Evolutionary conservation across 2,888 invertebrate genomes (phyloP), one percentile per base, ranked within the genome.

Genomic region (Scaptomyza cyrtandrae): DNA sequence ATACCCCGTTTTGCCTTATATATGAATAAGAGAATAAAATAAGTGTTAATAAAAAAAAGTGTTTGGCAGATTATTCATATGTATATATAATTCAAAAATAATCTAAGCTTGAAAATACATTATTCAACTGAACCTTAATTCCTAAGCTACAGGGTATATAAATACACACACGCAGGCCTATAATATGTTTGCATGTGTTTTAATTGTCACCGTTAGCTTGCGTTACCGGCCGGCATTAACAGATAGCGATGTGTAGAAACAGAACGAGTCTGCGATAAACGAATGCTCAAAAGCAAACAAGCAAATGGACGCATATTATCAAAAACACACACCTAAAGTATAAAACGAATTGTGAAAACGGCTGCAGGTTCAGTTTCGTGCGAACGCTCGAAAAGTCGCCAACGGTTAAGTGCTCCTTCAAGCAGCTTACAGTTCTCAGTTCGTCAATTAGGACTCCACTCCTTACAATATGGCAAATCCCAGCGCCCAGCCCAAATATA

Each of bases 391-490:
- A 41, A 13, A 52, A 76, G 66, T 71, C 45, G 57, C 48, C 62
- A 76, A 35, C 53, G 27, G 41, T 46, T 24, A 19, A 10, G 10
- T 50, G 56, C 13, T 24, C 14, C 31, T 56, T 39, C 9, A 10
- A 41, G 24, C 45, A 43, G 58, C 7, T 39, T 31, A 9, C 54
- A 54, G 48, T 10, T 35, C 11, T 5, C 14, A 6, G 27, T 27
- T 10, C 39, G 14, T 54, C 29, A 44, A 11, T n/a, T 6, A 35
- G 11, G 35, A 35, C 9, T n/a, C n/a, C 9, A 11, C 14, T 5
- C 35, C 24, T 41, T 39, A 48, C 69, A 88, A 63, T 43, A 85
- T 85, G 85, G 87, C 89, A 41, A 66, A 87, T 65, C 59, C 86
- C 27, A 80, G 72, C 29, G 68, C 71, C 19, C 58, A 75, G 54